Conservation (phyloP, 2,888 invertebrate genomes). For the Liopterus haemorrhoidalis region DNA sequence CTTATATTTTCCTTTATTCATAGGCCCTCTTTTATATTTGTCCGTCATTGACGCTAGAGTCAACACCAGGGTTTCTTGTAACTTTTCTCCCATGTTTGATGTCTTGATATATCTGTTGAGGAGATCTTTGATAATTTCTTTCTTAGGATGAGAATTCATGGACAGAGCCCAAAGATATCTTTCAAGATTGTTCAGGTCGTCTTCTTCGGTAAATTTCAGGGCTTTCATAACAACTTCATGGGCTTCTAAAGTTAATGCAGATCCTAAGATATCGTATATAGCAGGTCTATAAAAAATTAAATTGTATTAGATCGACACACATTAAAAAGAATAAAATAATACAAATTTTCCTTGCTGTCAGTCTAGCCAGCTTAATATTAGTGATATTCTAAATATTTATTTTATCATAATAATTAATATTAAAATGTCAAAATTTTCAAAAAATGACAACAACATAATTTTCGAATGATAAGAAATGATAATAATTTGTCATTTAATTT, state of each 20-base stretch:
- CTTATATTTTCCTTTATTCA: constrained; percentile 34
- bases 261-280: constrained; percentile 64
- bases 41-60: constrained; percentile 59
- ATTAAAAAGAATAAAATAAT: not conserved
- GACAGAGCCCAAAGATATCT: constrained; percentile 70
- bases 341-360: not conserved
- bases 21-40: constrained; percentile 41
- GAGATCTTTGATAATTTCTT: constrained; percentile 50
- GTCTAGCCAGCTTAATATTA: not conserved
- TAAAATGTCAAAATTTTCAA: not conserved
- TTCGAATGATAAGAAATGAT: no score
- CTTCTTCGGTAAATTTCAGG: constrained; percentile 53
- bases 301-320: not conserved
- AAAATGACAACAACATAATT: no score
- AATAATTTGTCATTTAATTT: no score
- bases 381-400: not conserved
- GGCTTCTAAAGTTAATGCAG: constrained; percentile 61
- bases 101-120: constrained; percentile 47
- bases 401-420: not conserved
- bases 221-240: constrained; percentile 64
- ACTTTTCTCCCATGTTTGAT: constrained; percentile 50
- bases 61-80: constrained; percentile 62
- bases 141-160: constrained; percentile 59
- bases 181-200: constrained; percentile 51
- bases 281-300: constrained; percentile 49